Evolutionary conservation across 1,140 invertebrate genomes (phyloP).

Genomic region (Melipona quadrifasciata): DNA sequence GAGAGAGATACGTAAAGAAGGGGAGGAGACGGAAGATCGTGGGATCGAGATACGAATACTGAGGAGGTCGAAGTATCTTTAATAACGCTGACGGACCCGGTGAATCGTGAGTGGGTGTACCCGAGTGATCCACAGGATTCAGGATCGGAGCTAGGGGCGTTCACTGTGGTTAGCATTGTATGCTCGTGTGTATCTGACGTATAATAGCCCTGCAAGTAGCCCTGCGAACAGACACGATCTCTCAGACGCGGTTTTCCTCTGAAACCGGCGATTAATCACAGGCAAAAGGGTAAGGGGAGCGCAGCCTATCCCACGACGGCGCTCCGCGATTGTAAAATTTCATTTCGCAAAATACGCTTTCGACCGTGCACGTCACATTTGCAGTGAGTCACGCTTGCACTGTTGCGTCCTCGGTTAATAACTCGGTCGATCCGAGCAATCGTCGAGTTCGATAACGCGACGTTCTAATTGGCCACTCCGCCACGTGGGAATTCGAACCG

Average conservation of each 20-base stretch:
- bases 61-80: constrained; percentile 64
- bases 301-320: constrained; percentile 48
- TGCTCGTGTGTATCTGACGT: constrained; percentile 8
- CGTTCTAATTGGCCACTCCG: constrained; percentile 16
- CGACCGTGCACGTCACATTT: not conserved
- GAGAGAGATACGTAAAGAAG: not conserved
- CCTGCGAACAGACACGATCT: constrained; percentile 21
- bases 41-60: constrained; percentile 63
- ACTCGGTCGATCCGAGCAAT: not conserved
- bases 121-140: constrained; percentile 58
- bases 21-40: constrained; percentile 59
- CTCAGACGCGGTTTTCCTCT: constrained; percentile 21
- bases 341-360: constrained; percentile 1
- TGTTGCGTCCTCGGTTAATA: constrained; percentile 4
- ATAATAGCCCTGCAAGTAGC: constrained; percentile 6
- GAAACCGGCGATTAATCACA: constrained; percentile 56
- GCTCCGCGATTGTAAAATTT: constrained; percentile 11
- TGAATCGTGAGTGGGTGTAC: constrained; percentile 74
- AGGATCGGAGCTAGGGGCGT: constrained; percentile 48
- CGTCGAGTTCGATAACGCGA: constrained; percentile 6
- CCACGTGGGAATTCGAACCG: constrained; percentile 23
- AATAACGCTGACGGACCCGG: constrained; percentile 60
- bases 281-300: constrained; percentile 50
- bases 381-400: not conserved
- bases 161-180: constrained; percentile 34